Evolutionary conservation across 1,140 invertebrate species (phyloP).

Genomic region (Parasteatoda tepidariorum): DNA sequence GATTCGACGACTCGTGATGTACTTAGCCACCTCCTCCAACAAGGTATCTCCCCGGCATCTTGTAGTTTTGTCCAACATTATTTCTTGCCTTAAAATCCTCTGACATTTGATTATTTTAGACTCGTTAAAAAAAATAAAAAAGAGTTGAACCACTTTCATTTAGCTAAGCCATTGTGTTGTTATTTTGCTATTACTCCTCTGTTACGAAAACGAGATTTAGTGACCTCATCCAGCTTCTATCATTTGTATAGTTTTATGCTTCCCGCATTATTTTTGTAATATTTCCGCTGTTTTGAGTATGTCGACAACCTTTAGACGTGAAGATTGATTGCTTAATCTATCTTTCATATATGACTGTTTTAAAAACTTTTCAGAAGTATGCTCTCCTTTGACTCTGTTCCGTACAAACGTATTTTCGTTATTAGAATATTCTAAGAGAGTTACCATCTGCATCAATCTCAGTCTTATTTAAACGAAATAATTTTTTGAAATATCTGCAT

Average conservation of each 20-base stretch:
- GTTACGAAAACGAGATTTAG: background rate
- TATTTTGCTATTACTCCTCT: background rate
- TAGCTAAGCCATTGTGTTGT: no score
- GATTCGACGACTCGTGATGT: slow-evolving; percentile 56
- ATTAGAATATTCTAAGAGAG: no score
- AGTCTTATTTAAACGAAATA: no score
- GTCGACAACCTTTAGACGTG: background rate
- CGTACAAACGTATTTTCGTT: no score
- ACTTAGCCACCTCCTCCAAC: slow-evolving; percentile 51
- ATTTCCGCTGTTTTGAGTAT: background rate
- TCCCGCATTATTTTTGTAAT: background rate
- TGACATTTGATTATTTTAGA: slow-evolving; percentile 27
- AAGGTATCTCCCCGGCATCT: slow-evolving; percentile 12
- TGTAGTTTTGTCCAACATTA: slow-evolving; percentile 46
- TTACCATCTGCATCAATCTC: no score
- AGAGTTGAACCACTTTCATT: no score
- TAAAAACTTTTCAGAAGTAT: no score
- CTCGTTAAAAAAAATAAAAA: no score
- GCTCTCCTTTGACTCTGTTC: no score
- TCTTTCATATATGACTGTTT: background rate
- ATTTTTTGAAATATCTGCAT: no score
- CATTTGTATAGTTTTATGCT: background rate
- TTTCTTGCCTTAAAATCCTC: slow-evolving; percentile 15
- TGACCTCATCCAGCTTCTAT: background rate
- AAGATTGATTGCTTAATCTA: background rate